These are phyloP conservation scores for Alligator mississippiensis DNA, from an alignment of 2,113 vertebrate species.

Conservation along the genomic window DNA sequence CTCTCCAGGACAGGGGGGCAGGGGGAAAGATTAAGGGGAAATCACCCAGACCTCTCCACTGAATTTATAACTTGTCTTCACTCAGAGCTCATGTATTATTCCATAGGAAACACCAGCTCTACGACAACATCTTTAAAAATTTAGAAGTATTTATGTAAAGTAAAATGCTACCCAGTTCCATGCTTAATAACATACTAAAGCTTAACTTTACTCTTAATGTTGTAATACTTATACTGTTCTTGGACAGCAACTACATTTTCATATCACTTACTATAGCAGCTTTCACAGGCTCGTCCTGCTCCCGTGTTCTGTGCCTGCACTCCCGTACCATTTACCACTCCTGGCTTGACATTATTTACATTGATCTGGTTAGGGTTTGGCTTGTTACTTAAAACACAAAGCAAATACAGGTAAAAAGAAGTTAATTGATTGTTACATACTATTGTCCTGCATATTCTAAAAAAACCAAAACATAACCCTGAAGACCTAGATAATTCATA, in stretches of 20 bases:
- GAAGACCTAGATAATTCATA: not conserved
- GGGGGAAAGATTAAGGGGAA: not conserved
- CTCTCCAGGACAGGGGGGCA: too few species aligned
- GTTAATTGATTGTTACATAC: constrained; percentile 2
- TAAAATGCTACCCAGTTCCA: not conserved
- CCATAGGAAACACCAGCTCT: accelerated
- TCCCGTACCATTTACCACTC: constrained; percentile 92
- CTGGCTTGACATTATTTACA: constrained; percentile 88
- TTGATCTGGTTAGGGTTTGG: constrained; percentile 98
- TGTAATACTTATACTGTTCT: not conserved
- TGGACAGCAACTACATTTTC: not conserved
- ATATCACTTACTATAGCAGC: constrained; percentile 93
- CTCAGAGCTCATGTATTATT: not conserved
- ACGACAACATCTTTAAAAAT: not conserved
- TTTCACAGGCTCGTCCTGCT: constrained; percentile 94
- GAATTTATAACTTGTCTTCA: not conserved
- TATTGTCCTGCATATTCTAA: not conserved
- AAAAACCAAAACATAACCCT: not conserved
- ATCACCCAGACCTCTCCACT: not conserved
- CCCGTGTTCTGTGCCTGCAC: constrained; percentile 76
- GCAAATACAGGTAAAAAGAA: constrained; percentile 29
- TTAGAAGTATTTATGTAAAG: not conserved
- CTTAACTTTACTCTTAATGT: not conserved
- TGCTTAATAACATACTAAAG: not conserved
- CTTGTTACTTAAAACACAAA: constrained; percentile 89